Evolutionary conservation across 2,113 vertebrate species (phyloP).

Genomic region (Casuarius casuarius): DNA sequence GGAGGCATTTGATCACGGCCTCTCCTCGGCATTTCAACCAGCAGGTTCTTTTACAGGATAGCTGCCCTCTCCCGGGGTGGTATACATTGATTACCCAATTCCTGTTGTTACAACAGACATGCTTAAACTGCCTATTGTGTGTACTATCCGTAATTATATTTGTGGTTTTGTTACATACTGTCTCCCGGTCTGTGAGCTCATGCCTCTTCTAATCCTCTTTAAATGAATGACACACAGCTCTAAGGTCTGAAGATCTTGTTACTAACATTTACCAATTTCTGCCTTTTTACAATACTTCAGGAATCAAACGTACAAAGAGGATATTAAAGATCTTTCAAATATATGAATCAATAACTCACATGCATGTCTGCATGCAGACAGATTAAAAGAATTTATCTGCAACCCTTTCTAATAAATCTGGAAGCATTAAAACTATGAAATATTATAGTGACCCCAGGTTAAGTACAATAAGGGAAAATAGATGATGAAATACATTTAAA

Average conservation of each 20-base stretch:
- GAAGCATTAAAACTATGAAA: conserved; percentile 51
- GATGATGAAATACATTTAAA: conserved; percentile 32
- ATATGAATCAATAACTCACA: conserved; percentile 51
- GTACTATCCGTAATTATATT: conserved; percentile 83
- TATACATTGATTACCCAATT: conserved; percentile 62
- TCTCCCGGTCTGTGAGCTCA: conserved; percentile 81
- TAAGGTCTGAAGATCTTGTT: conserved; percentile 74
- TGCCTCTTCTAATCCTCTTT: conserved; percentile 80
- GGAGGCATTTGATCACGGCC: conserved; percentile 65
- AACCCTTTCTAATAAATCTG: conserved; percentile 48
- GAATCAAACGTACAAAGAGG: conserved; percentile 67
- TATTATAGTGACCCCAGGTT: conserved; percentile 43
- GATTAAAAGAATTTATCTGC: conserved; percentile 66
- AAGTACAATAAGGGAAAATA: conserved; percentile 44
- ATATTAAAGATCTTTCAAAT: conserved; percentile 59
- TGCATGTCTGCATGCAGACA: not conserved
- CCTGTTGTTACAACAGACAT: conserved; percentile 79
- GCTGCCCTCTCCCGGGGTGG: conserved; percentile 69
- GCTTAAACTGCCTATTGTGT: conserved; percentile 86
- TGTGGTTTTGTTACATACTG: conserved; percentile 79
- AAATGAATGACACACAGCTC: conserved; percentile 76
- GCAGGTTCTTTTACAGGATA: conserved; percentile 52
- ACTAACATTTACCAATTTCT: conserved; percentile 75
- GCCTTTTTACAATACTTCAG: conserved; percentile 75
- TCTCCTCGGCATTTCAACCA: conserved; percentile 58